Evolutionary conservation across 2,888 invertebrate genomes (phyloP).

Genomic region (Hybos culiciformis): DNA sequence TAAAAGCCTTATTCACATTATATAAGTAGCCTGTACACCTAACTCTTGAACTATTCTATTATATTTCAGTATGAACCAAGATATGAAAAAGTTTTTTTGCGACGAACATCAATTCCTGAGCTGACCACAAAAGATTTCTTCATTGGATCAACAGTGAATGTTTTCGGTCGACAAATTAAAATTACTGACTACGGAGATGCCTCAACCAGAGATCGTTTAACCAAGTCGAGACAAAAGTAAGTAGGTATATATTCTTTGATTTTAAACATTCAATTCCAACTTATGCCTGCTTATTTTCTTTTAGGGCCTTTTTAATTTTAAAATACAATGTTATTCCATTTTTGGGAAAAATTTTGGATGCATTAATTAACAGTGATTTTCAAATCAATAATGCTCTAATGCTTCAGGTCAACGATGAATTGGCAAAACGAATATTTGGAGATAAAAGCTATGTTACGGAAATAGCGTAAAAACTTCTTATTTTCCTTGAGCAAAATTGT

Average conservation of each 20-base stretch:
- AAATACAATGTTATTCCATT: conserved; percentile 53
- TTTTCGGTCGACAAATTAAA: conserved; percentile 60
- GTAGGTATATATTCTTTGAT: conserved; percentile 15
- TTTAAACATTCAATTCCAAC: neutral
- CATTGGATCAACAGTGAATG: conserved; percentile 55
- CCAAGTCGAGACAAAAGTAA: conserved; percentile 52
- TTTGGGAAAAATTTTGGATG: conserved; percentile 58
- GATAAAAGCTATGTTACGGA: conserved; percentile 40
- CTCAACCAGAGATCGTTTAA: conserved; percentile 41
- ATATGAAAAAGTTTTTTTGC: conserved; percentile 49
- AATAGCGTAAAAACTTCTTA: conserved; percentile 43
- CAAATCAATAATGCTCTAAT: conserved; percentile 57
- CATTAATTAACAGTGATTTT: conserved; percentile 47
- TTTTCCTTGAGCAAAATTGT: neutral
- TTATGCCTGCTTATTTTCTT: conserved; percentile 2
- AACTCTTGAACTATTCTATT: conserved; percentile 12
- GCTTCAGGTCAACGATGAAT: conserved; percentile 49
- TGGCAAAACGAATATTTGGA: conserved; percentile 49
- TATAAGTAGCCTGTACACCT: conserved; percentile 2
- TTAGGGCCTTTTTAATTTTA: conserved; percentile 61
- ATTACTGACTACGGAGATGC: conserved; percentile 60
- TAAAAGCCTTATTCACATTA: neutral
- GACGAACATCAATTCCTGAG: conserved; percentile 53
- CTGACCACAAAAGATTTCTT: conserved; percentile 53
- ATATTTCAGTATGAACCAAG: conserved; percentile 46